phyloP scores from a whole-genome alignment of 2,113 vertebrate genomes.

The Otolemur garnettii region DNA sequence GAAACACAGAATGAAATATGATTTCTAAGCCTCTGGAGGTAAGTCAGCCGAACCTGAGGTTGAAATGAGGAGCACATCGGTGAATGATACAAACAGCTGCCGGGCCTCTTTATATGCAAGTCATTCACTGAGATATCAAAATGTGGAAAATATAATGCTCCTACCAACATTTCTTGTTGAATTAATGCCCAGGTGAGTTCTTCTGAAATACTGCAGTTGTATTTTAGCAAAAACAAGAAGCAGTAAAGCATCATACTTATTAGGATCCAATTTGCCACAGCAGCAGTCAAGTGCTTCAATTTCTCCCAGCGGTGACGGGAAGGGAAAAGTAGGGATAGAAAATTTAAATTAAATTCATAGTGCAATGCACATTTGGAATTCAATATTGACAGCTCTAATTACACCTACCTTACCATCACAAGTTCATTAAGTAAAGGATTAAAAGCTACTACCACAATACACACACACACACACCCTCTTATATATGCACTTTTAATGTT shows the following conservation, averaged over 20 bases:
- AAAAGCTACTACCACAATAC: constrained; percentile 70
- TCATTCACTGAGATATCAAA: constrained; percentile 85
- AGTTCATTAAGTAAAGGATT: constrained; percentile 86
- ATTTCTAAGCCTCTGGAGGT: constrained; percentile 74
- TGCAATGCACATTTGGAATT: constrained; percentile 83
- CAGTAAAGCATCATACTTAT: constrained; percentile 89
- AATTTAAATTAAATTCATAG: constrained; percentile 90
- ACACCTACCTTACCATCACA: constrained; percentile 83
- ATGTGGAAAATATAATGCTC: constrained; percentile 85
- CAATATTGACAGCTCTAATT: constrained; percentile 89
- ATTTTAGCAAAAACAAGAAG: constrained; percentile 88
- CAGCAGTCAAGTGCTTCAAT: constrained; percentile 88
- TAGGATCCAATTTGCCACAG: constrained; percentile 91
- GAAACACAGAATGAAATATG: constrained; percentile 57
- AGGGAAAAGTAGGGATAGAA: constrained; percentile 82
- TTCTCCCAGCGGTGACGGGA: constrained; percentile 85
- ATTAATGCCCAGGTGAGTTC: constrained; percentile 89
- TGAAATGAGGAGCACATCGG: constrained; percentile 79
- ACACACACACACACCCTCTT: too few relatives aligned
- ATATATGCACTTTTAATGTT: neutral
- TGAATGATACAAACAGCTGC: constrained; percentile 83
- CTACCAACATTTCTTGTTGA: constrained; percentile 85
- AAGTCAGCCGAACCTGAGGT: constrained; percentile 67
- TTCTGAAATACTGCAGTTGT: constrained; percentile 87
- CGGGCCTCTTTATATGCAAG: constrained; percentile 85